Percentiles rank a stretch among this genome's conserved stretches.
Conservation (phyloP, 2,888 invertebrate species). For the Apamea epomidion region DNA sequence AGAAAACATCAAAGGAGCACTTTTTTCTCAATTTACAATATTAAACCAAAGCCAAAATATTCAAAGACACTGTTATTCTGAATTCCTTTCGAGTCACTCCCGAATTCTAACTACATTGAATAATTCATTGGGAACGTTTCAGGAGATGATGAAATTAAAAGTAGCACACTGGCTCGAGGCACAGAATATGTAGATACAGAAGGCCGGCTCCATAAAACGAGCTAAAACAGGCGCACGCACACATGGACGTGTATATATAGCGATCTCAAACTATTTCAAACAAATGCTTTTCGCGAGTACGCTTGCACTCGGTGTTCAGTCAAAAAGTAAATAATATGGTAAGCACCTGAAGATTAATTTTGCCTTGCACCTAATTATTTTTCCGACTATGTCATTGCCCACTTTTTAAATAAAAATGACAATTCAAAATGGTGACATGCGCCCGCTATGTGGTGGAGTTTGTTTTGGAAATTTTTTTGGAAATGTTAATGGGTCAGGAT, state of each 20-base stretch:
- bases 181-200: conserved; percentile 19
- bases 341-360: not conserved
- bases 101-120: conserved; percentile 52
- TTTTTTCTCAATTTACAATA: conserved; percentile 24
- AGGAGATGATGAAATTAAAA: conserved; percentile 59
- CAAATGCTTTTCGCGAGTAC: not conserved
- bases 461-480: too few species aligned
- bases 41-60: conserved; percentile 45
- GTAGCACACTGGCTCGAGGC: conserved; percentile 48
- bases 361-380: not conserved
- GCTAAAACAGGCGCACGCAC: too few species aligned
- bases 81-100: conserved; percentile 41
- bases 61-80: conserved; percentile 49
- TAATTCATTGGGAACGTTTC: conserved; percentile 58
- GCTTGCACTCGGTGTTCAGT: not conserved
- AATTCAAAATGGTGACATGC: not conserved
- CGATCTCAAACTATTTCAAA: not conserved
- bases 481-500: not conserved
- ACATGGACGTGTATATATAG: not conserved
- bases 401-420: not conserved
- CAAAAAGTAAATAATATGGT: not conserved
- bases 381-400: not conserved
- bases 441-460: not conserved
- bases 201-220: not conserved
- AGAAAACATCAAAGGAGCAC: conserved; percentile 22